Percentiles rank a stretch among this genome's conserved stretches.
These are phyloP conservation scores for Drepanosiphum platanoidis DNA, from an alignment of 2,888 invertebrate genomes.

Conservation along the genomic window DNA sequence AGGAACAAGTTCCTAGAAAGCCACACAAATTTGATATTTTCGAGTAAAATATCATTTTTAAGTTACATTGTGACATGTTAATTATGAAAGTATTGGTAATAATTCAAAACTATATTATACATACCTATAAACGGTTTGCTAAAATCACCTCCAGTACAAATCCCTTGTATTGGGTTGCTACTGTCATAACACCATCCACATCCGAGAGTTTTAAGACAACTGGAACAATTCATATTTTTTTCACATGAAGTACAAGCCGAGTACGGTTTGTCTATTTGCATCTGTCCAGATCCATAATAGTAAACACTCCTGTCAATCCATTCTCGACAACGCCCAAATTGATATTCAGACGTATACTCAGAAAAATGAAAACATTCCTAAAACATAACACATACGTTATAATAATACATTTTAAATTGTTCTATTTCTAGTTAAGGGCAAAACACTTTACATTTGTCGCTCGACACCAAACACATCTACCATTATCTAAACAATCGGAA, in stretches of 20 bases:
- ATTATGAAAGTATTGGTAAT: background rate
- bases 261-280: constrained; percentile 49
- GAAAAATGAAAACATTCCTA: constrained; percentile 92
- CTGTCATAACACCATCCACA: constrained; percentile 95
- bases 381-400: constrained; percentile 37
- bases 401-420: background rate
- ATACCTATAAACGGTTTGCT: constrained; percentile 77
- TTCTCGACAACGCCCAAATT: constrained; percentile 90
- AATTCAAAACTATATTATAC: background rate
- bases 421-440: too few relatives aligned
- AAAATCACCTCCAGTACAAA: constrained; percentile 87
- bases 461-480: constrained; percentile 95
- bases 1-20: constrained; percentile 70
- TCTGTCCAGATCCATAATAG: constrained; percentile 50
- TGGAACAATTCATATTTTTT: constrained; percentile 78
- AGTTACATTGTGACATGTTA: background rate
- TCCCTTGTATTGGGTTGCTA: constrained; percentile 87
- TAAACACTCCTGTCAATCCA: constrained; percentile 81
- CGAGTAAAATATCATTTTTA: background rate
- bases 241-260: constrained; percentile 80
- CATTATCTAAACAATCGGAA: constrained; percentile 84
- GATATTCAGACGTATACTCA: constrained; percentile 93
- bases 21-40: constrained; percentile 9
- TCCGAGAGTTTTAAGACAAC: constrained; percentile 83
- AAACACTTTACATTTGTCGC: constrained; percentile 72